Base-by-base conservation (phyloP, 2,797 vertebrate species). In the Crocidura indochinensis region DNA sequence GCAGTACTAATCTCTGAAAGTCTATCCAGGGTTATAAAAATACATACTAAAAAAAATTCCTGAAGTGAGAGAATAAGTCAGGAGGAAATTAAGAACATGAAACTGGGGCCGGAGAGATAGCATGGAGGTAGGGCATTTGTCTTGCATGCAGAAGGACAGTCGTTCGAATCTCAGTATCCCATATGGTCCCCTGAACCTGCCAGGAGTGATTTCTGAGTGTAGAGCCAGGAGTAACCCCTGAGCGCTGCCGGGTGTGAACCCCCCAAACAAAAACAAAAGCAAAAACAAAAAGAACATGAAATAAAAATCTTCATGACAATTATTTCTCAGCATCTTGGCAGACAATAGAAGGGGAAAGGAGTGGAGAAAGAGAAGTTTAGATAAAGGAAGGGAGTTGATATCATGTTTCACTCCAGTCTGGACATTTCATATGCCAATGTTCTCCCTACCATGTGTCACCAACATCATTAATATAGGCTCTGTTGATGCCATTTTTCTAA, bases 281-380 rank as follows among this genome's bases (percentile, higher is more conserved):
- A n/a, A n/a, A n/a, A n/a, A n/a, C n/a, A 38, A 38, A 38, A 53
- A 47, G 29, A 71, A 14, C 14, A 53, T 47, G 49, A 80, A 84
- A 85, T 2, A 31, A 56, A 94, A 80, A 26, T 49, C n/a, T 56
- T 49, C 15, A 82, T 11, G 27, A 44, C 3, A 20, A 14, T 73
- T 62, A 19, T 68, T 82, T 94, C n/a, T 76, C 60, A 51, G 46
- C 65, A 65, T 2, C 56, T 44, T 80, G 46, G 62, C 53, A 84
- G 62, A 84, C 17, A 65, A n/a, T 1, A 68, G 56, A 56, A 71
- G 20, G 1, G 38, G 11, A 11, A 12, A 38, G 7, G 0, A 10
- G 38, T 81, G 26, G 65, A 47, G 65, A n/a, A 0, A 12, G 12
- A 20, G 6, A 19, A 24, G 22, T 75, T 81, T 69, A 69, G 80